Base-by-base conservation (phyloP, 1,140 invertebrate genomes). In the Latrodectus geometricus region DNA sequence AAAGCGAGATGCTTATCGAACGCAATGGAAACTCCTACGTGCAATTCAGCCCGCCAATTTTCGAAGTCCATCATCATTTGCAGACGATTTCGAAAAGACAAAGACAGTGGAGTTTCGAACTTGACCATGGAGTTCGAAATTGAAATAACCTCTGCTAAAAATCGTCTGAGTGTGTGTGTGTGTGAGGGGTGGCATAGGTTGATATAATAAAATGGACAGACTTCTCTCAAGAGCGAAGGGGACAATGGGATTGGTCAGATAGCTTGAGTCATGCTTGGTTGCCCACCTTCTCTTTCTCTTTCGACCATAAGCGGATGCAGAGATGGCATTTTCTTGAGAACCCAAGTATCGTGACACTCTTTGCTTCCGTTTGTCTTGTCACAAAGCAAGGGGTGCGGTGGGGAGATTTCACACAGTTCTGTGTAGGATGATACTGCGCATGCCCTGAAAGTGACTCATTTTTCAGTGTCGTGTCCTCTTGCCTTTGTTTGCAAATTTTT, bases 121-220 rank as follows among this genome's bases (percentile, higher is more conserved):
- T 83, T 83, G 81, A 83, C 70, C 81, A 83, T 83, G 81, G 66
- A 83, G 75, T 54, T 56, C 77, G 50, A 82, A 82, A 82, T 69
- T 61, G 73, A 54, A 82, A 61, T 72, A 56, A 56, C 54, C 52
- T 80, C 80, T 65, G 52, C n/a, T 12, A 21, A 20, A 35, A 9
- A 56, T 12, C 49, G 35, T 70, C 49, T 49, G 65, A 69, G 66
- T 54, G 78, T 52, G 23, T n/a, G 17, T 15, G 17, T 48, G 49
- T n/a, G 11, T 69, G 50, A 54, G 35, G 48, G 50, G 50, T 35
- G 35, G 54, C 54, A 75, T 54, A 48, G 35, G 49, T 75, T 54
- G 50, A 75, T 52, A 75, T 83, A 83, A 83, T 83, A 56, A 68
- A 75, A 74, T 83, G 72, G 69, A 17, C 35, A 72, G 81, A 75